Conservation (phyloP, 2,888 invertebrate species). For the Hetaerina titia region DNA sequence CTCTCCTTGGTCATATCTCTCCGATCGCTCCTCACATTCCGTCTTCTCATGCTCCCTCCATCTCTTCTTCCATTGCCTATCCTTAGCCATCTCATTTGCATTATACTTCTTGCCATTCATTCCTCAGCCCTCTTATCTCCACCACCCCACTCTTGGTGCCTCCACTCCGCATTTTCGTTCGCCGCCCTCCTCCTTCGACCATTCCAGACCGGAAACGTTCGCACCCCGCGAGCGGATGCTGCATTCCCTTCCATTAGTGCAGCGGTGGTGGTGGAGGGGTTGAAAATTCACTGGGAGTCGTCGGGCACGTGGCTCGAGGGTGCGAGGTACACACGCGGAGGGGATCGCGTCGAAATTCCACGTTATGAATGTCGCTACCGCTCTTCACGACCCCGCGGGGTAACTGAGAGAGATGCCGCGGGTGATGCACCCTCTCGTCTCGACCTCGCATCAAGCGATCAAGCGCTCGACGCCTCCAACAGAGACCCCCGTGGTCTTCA, state of each 20-base stretch:
- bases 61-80: neutral
- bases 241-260: neutral
- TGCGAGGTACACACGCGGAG: too few relatives aligned
- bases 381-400: too few relatives aligned
- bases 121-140: neutral
- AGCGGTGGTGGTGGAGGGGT: neutral
- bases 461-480: too few relatives aligned
- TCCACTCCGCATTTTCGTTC: neutral
- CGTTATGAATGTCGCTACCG: too few relatives aligned
- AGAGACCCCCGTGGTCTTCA: too few relatives aligned
- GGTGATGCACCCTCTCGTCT: too few relatives aligned
- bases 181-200: neutral
- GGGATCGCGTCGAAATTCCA: too few relatives aligned
- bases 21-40: neutral
- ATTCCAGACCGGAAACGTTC: neutral
- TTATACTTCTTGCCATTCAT: neutral
- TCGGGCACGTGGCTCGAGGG: too few relatives aligned
- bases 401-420: too few relatives aligned
- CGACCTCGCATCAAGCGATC: too few relatives aligned
- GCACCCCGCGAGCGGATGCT: neutral
- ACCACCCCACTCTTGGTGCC: neutral
- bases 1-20: neutral
- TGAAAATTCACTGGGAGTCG: too few relatives aligned
- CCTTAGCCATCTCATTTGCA: conserved; percentile 8
- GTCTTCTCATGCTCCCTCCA: neutral